Evolutionary conservation across 2,888 invertebrate genomes (phyloP), one percentile per base, ranked within the genome.

Genomic region (Drosophila prolongata): DNA sequence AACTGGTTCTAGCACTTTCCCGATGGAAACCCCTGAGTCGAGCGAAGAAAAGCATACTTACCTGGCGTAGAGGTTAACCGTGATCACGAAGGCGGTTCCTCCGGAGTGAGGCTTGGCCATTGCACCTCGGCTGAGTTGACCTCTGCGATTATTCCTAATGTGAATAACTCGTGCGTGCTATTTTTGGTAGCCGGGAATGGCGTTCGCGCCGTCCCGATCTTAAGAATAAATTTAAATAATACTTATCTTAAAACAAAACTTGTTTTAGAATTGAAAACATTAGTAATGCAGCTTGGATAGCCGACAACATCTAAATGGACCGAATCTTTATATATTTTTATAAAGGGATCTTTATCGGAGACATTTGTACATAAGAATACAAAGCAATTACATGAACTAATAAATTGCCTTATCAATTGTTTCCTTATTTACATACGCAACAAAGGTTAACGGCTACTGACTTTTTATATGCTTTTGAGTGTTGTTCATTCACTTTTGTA

Each of bases 71-170:
- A 79, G 75, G 82, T 85, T 82, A 79, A 81, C 87, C 87, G 78
- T 86, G 80, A 87, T 85, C 86, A 87, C 73, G 70, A 82, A 85
- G 83, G 80, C 80, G 83, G 88, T 85, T 84, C 84, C 80, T 76
- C 77, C 83, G 85, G 83, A 79, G 82, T 52, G 87, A 84, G 87
- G 74, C 82, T 84, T 62, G 71, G 77, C 72, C 87, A 87, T 84
- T 84, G 87, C 85, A 84, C 87, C 38, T 35, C 78, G 82, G 82
- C 67, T 80, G 86, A 76, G 86, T 80, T 85, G 87, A 85, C 87
- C 85, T 87, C 68, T 80, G 87, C 84, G 84, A 85, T 85, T 85
- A 84, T 87, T 87, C 87, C 87, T 87, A 84, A 83, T 83, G 82
- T 79, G 84, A 82, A 82, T 85, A 83, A 83, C 84, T 85, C 78